These are phyloP conservation scores for Trichomalopsis sarcophagae DNA, from an alignment of 1,140 invertebrate species.

Conservation along the genomic window DNA sequence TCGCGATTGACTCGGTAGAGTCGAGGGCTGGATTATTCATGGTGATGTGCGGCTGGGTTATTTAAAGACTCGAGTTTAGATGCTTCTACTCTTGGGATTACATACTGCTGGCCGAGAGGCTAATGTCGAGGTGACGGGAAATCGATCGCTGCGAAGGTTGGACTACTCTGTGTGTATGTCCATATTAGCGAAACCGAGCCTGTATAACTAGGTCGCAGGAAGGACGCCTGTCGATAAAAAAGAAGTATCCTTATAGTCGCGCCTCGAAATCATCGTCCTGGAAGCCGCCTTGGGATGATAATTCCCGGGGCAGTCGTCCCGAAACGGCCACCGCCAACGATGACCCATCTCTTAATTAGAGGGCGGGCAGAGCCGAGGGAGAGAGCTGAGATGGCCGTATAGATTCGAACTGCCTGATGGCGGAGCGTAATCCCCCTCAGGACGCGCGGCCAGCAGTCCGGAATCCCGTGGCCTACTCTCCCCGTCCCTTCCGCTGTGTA, in stretches of 20 bases:
- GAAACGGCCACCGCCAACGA: background rate
- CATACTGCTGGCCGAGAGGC: background rate
- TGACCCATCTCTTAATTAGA: background rate
- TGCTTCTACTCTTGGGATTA: background rate
- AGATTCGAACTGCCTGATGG: constrained; percentile 2
- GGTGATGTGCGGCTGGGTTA: background rate
- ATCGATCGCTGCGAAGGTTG: background rate
- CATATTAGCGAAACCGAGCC: too few relatives aligned
- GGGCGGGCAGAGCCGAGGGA: background rate
- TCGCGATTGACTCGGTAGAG: background rate
- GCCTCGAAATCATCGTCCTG: background rate
- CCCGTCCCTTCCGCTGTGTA: background rate
- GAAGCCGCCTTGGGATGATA: background rate
- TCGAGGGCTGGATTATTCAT: background rate
- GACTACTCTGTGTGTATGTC: too few relatives aligned
- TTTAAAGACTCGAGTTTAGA: background rate
- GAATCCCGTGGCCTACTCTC: background rate
- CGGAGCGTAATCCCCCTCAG: background rate
- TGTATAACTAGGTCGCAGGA: too few relatives aligned
- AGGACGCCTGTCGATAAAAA: too few relatives aligned
- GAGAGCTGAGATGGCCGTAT: background rate
- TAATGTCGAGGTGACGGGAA: background rate
- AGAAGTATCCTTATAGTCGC: too few relatives aligned
- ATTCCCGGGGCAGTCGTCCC: background rate
- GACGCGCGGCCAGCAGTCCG: too few relatives aligned